Percentiles rank a stretch among this genome's conserved stretches.
These are phyloP conservation scores for Zeuzera pyrina DNA, from an alignment of 2,888 invertebrate species.

Conservation along the genomic window DNA sequence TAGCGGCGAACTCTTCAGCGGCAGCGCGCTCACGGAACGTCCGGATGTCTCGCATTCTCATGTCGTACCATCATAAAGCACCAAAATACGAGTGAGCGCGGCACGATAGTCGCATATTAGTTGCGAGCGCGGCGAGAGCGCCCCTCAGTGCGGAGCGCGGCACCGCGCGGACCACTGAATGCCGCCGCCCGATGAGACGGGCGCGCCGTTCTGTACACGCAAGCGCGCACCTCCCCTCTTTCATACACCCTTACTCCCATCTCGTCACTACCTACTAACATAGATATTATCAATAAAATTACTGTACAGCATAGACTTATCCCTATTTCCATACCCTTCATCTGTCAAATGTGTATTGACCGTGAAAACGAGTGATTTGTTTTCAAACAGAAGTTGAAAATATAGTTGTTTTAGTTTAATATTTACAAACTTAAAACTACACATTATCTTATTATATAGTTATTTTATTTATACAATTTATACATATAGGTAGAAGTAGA, in stretches of 20 bases:
- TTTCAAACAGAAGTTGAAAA: no score
- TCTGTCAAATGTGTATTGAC: no score
- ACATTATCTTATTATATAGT: no score
- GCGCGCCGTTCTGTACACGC: constrained; percentile 53
- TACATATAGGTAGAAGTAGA: no score
- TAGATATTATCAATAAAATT: constrained; percentile 72
- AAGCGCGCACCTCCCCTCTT: constrained; percentile 31
- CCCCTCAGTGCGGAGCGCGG: constrained; percentile 32
- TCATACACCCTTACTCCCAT: constrained; percentile 42
- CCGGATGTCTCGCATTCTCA: constrained; percentile 66
- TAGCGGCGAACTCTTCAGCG: constrained; percentile 45
- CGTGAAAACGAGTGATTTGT: no score
- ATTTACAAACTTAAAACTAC: no score
- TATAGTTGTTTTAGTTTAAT: no score
- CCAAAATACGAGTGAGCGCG: constrained; percentile 60
- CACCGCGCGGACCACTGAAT: constrained; percentile 39
- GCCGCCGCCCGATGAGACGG: constrained; percentile 35
- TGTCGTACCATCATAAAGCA: constrained; percentile 69
- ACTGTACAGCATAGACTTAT: constrained; percentile 55
- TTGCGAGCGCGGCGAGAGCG: constrained; percentile 19
- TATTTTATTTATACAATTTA: no score
- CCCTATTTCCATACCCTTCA: no score
- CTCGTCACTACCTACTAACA: constrained; percentile 61
- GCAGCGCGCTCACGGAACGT: constrained; percentile 60
- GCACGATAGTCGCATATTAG: constrained; percentile 55